phyloP scores from a whole-genome alignment of 1,140 invertebrate genomes.

The Mactra quadrangularis region DNA sequence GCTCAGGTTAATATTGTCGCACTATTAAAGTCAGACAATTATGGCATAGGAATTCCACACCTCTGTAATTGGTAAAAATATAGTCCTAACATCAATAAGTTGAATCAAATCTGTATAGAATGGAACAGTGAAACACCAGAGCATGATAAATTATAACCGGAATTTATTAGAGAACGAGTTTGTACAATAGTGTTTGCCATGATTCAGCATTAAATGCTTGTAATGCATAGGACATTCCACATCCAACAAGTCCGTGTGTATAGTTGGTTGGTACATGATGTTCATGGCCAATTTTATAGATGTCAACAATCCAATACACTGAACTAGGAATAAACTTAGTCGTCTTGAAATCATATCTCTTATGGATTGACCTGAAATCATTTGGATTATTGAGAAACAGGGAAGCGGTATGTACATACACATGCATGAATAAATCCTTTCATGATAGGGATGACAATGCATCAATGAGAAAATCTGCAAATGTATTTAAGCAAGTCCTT shows the following conservation, averaged over 20 bases:
- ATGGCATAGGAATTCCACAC: no score
- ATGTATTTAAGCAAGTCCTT: no score
- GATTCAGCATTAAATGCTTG: slow-evolving; percentile 16
- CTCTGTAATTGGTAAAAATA: no score
- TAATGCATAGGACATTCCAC: slow-evolving; percentile 41
- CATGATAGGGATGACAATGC: not conserved
- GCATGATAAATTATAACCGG: no score
- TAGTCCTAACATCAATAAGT: no score
- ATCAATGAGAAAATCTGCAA: not conserved
- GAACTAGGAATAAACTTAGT: not conserved
- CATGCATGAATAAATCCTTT: not conserved
- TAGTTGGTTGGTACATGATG: slow-evolving; percentile 24
- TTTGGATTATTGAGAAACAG: not conserved
- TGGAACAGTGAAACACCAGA: no score
- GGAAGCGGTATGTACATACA: not conserved
- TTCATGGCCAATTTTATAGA: not conserved
- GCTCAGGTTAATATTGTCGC: no score
- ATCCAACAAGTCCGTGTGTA: slow-evolving; percentile 50
- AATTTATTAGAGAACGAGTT: slow-evolving; percentile 1
- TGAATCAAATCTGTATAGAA: no score
- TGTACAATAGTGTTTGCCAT: slow-evolving; percentile 26
- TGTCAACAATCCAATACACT: slow-evolving; percentile 37
- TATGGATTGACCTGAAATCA: slow-evolving; percentile 8
- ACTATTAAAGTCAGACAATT: no score
- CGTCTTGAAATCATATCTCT: slow-evolving; percentile 11